Evolutionary conservation across 2,888 invertebrate species (phyloP).

Genomic region (Phoenoteleia sp.): DNA sequence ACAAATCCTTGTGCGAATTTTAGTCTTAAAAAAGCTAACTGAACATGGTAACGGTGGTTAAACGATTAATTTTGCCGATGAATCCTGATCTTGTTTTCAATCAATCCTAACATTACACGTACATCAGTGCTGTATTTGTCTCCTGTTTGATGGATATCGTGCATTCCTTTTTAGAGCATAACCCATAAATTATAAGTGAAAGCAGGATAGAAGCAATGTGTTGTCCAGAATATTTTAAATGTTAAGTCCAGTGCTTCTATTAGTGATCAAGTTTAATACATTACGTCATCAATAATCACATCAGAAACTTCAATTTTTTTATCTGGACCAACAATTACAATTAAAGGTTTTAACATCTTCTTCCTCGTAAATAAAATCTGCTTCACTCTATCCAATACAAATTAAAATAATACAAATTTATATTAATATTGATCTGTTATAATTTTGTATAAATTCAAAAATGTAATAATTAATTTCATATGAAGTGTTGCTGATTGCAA

Average conservation of each 20-base stretch:
- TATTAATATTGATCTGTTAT: too few species aligned
- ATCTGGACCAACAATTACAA: neutral
- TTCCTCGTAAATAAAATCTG: too few species aligned
- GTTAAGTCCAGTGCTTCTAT: slow-evolving; percentile 32
- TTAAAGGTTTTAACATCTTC: slow-evolving; percentile 38
- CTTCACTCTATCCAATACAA: too few species aligned
- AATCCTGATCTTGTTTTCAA: neutral
- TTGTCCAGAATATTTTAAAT: slow-evolving; percentile 40
- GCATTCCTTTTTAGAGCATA: slow-evolving; percentile 22
- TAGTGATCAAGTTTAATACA: slow-evolving; percentile 17
- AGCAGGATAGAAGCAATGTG: slow-evolving; percentile 32
- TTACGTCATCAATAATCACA: slow-evolving; percentile 1
- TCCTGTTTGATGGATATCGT: neutral
- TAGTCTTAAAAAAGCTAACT: too few species aligned
- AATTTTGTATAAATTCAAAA: too few species aligned
- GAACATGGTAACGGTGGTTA: too few species aligned
- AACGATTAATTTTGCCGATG: neutral
- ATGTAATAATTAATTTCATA: too few species aligned
- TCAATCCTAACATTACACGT: slow-evolving; percentile 1
- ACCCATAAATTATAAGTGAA: slow-evolving; percentile 13
- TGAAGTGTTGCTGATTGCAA: too few species aligned
- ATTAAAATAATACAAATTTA: too few species aligned
- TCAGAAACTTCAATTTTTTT: neutral
- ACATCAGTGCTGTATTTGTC: slow-evolving; percentile 5
- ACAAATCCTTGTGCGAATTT: too few species aligned